Base-by-base conservation (phyloP, 2,888 invertebrate species). In the Arge pagana region DNA sequence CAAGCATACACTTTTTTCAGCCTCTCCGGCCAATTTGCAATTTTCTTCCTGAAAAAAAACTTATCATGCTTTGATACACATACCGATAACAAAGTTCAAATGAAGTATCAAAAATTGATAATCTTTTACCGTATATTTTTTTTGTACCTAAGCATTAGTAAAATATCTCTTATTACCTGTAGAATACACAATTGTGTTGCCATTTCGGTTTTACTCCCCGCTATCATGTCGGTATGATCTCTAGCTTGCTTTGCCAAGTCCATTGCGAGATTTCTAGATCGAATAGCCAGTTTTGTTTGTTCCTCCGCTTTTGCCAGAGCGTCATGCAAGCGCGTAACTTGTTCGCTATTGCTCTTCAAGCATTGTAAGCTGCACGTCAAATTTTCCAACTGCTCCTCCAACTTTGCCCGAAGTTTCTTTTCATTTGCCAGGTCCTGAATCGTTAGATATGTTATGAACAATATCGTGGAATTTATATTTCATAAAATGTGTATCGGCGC, bases 161-260 rank as follows among this genome's bases (percentile, higher is more conserved):
- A 35, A 18, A 50, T 11, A 13, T 35, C 35, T 24, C 7, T 45
- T 51, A 50, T 35, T 58, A 58, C 66, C 53, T 63, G 61, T 26
- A 63, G 41, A 53, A 13, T 45, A 11, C 57, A 16, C 5, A 63
- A 54, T 33, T 63, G 55, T n/a, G 49, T 50, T 28, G 56, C 41
- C 4, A 60, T 49, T 36, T 63, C 57, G 36, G 64, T 62, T 49
- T 54, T 61, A 21, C 58, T 62, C 7, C 51, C 48, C 52, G 57
- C 61, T 11, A 60, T 26, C 26, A 58, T 50, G 19, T 66, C 59
- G 7, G 43, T 43, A 48, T 63, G 58, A 37, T 58, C 58, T 41
- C 54, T 62, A 1, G 62, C 57, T 40, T 61, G 61, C 43, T 62
- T 65, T 6, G 58, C 50, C 19, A 66, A 53, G 31, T 64, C 56